A percentile compares a stretch with the other conserved stretches of the same genome.
phyloP scores from a whole-genome alignment of 1,140 invertebrate species.

The Leptinotarsa defecta region DNA sequence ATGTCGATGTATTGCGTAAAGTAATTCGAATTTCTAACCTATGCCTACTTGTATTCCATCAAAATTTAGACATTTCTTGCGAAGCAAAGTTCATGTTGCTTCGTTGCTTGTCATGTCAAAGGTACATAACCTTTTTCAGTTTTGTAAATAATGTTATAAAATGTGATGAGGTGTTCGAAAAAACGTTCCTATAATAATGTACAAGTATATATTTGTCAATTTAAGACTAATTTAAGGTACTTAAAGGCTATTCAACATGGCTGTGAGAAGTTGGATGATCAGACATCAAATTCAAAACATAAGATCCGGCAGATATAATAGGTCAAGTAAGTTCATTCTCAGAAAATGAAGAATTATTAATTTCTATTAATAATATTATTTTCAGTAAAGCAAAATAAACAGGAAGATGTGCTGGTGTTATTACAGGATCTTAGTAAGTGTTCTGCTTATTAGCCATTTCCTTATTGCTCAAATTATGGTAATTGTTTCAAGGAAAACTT shows the following conservation, averaged over 20 bases:
- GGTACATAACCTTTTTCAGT: slow-evolving; percentile 22
- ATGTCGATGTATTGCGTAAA: too few relatives aligned
- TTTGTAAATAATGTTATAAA: slow-evolving; percentile 22
- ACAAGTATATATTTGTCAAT: slow-evolving; percentile 28
- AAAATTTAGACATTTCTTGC: not conserved
- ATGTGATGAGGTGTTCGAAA: slow-evolving; percentile 24
- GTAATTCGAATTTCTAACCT: too few relatives aligned
- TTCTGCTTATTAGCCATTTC: not conserved
- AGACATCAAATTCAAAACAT: slow-evolving; percentile 27
- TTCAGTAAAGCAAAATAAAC: slow-evolving; percentile 38
- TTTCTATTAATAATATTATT: not conserved
- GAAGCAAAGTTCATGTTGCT: slow-evolving; percentile 13
- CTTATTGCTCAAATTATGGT: not conserved
- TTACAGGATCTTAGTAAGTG: slow-evolving; percentile 35
- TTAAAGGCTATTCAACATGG: slow-evolving; percentile 33
- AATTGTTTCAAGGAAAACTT: not conserved
- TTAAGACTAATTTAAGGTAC: slow-evolving; percentile 11
- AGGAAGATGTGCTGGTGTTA: slow-evolving; percentile 35
- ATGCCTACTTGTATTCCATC: too few relatives aligned
- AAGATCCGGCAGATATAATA: slow-evolving; percentile 33
- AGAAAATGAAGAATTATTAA: slow-evolving; percentile 9
- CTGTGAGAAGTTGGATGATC: slow-evolving; percentile 40
- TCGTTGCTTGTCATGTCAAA: not conserved
- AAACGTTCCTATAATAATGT: slow-evolving; percentile 28
- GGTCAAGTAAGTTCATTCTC: slow-evolving; percentile 33